phyloP scores from a whole-genome alignment of 2,113 vertebrate genomes.

The Boulengeromyrus knoepffleri region DNA sequence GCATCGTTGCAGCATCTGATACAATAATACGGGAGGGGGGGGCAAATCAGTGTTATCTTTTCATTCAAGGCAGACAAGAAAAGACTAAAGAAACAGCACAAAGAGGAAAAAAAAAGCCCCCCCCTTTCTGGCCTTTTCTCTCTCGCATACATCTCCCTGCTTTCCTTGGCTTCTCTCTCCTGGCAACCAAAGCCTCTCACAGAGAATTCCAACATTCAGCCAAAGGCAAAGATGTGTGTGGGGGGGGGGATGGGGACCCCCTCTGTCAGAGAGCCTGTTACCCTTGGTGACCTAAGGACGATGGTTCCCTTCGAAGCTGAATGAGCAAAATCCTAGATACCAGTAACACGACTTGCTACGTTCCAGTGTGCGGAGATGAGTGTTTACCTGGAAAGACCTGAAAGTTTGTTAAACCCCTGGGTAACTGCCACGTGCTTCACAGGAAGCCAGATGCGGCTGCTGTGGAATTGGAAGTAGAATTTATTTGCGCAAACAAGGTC shows the following conservation, averaged over 20 bases:
- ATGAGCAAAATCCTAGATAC: background rate
- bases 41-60: constrained; percentile 64
- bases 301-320: constrained; percentile 42
- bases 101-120: constrained; percentile 46
- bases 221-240: constrained; percentile 59
- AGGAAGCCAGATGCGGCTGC: too few relatives aligned
- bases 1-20: constrained; percentile 38
- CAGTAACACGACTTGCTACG: background rate
- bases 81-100: constrained; percentile 42
- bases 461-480: background rate
- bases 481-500: background rate
- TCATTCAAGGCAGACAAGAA: constrained; percentile 48
- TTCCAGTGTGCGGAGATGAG: background rate
- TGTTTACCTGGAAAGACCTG: background rate
- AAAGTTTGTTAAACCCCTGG: background rate
- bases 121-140: constrained; percentile 55
- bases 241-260: constrained; percentile 35
- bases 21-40: constrained; percentile 50
- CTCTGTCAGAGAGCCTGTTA: constrained; percentile 43
- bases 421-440: background rate
- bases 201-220: constrained; percentile 67
- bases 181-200: constrained; percentile 64
- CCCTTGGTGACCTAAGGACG: constrained; percentile 44
- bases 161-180: constrained; percentile 27
- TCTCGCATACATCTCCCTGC: constrained; percentile 60